phyloP scores from a whole-genome alignment of 2,797 vertebrate genomes.

The Eupleurogrammus muticus region DNA sequence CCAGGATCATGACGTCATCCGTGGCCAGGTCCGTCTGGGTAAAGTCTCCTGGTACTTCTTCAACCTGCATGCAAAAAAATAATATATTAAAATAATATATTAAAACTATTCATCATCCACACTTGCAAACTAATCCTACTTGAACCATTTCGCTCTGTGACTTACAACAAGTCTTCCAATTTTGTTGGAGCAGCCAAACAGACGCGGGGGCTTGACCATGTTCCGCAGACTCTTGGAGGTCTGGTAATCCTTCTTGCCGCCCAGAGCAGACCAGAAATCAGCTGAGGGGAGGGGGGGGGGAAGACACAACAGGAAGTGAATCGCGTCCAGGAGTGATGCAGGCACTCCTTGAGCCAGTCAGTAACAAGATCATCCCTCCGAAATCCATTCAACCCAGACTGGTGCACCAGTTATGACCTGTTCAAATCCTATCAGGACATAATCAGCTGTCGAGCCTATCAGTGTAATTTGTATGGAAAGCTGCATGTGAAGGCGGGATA shows the following conservation, averaged over 20 bases:
- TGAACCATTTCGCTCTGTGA: constrained; percentile 3
- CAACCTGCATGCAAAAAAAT: constrained; percentile 71
- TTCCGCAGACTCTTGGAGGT: constrained; percentile 80
- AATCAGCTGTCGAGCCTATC: background rate
- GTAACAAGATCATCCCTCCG: constrained; percentile 14
- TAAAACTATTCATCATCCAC: no score
- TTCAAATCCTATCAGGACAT: background rate
- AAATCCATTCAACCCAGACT: constrained; percentile 1
- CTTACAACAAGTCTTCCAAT: constrained; percentile 82
- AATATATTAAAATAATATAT: no score
- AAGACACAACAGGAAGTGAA: constrained; percentile 28
- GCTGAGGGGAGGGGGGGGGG: constrained; percentile 53
- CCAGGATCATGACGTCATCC: constrained; percentile 88
- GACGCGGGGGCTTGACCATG: constrained; percentile 74
- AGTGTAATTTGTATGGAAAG: background rate
- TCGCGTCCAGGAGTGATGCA: background rate
- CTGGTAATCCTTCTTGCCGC: constrained; percentile 86
- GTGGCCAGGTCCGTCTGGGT: constrained; percentile 86
- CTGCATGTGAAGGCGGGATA: background rate
- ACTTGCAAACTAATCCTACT: background rate
- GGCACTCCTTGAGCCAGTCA: background rate
- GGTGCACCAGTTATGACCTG: background rate
- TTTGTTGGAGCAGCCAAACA: constrained; percentile 89
- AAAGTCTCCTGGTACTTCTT: constrained; percentile 88
- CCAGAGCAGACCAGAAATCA: constrained; percentile 83